Evolutionary conservation across 2,797 vertebrate genomes (phyloP), one percentile per base, ranked within the genome.

Genomic region (Microcaecilia unicolor): DNA sequence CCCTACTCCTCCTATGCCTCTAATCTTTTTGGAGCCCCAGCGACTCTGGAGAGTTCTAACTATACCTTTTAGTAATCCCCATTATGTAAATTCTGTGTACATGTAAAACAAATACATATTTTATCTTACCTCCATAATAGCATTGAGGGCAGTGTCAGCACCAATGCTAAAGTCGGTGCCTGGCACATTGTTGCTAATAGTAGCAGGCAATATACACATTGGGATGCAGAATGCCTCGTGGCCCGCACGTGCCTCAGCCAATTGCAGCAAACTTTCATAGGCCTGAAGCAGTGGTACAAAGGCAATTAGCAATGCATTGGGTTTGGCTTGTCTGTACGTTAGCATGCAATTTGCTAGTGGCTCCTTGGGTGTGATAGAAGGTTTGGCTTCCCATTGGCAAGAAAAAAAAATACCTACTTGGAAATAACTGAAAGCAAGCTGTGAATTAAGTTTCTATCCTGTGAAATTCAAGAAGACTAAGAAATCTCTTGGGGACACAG

Each of bases 141-240:
- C 71, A 81, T 94, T 92, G 81, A 98, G 76, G 59, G 87, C 52
- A 14, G 90, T 95, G 69, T 96, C 93, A 42, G 76, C 74, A 67
- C 93, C 93, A 45, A 97, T 58, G 83, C 77, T 85, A 54, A 91
- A 58, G 41, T 97, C 91, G 49, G 88, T 88, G 75, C 93, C 92
- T 2, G 93, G 91, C 18, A 96, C 72, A 81, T 85, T 92, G 88
- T 94, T 95, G 90, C 93, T 97, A 83, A 97, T 87, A 64, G 91
- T 92, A 57, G 90, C 85, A 42, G 92, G 90, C 80, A 96, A 32
- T 54, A 94, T 58, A 73, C 92, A 97, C 38, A 98, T 60, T 38
- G 90, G 92, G 58, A 96, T 66, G 64, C 86, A 91, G 82, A 93
- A 85, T 75, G 94, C 92, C 70, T 85, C 74, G 67, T 75, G 78